Percentiles rank a stretch among this genome's conserved stretches.
These are phyloP conservation scores for Drosophila varians DNA, from an alignment of 1,140 invertebrate species.

Conservation along the genomic window DNA sequence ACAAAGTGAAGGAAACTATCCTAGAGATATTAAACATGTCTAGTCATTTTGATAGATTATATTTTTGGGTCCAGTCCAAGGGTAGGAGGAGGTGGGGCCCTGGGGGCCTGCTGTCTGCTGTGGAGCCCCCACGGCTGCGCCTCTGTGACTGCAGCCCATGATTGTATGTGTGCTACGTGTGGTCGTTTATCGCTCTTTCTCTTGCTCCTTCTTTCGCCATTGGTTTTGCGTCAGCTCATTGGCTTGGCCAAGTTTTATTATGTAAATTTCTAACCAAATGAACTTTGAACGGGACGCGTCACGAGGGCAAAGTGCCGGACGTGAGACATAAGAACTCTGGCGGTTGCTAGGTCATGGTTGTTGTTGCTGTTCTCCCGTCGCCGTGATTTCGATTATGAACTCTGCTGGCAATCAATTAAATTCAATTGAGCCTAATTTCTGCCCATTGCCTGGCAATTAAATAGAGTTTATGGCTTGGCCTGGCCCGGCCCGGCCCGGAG, in stretches of 20 bases:
- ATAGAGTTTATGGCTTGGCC: constrained; percentile 10
- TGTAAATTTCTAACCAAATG: constrained; percentile 27
- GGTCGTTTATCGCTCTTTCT: not conserved
- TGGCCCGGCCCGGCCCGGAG: not conserved
- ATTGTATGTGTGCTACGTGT: constrained; percentile 7
- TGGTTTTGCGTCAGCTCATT: not conserved
- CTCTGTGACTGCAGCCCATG: constrained; percentile 22
- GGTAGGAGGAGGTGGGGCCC: not conserved
- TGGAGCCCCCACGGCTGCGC: not conserved
- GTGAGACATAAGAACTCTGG: constrained; percentile 1
- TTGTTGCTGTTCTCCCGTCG: constrained; percentile 20
- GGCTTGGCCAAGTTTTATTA: constrained; percentile 28
- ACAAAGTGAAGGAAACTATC: too few species aligned
- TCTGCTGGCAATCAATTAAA: constrained; percentile 36
- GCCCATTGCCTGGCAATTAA: constrained; percentile 35
- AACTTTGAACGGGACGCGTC: constrained; percentile 44
- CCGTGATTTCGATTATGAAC: constrained; percentile 36
- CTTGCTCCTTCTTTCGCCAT: not conserved
- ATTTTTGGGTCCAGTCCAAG: not conserved
- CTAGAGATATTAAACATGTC: too few species aligned
- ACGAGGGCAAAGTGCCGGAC: constrained; percentile 45
- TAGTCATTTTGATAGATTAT: not conserved
- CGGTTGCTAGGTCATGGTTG: constrained; percentile 44
- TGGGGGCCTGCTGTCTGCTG: not conserved
- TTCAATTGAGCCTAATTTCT: constrained; percentile 66